Evolutionary conservation across 2,113 vertebrate genomes (phyloP), one percentile per base, ranked within the genome.

Genomic region (Phaethornis superciliosus): DNA sequence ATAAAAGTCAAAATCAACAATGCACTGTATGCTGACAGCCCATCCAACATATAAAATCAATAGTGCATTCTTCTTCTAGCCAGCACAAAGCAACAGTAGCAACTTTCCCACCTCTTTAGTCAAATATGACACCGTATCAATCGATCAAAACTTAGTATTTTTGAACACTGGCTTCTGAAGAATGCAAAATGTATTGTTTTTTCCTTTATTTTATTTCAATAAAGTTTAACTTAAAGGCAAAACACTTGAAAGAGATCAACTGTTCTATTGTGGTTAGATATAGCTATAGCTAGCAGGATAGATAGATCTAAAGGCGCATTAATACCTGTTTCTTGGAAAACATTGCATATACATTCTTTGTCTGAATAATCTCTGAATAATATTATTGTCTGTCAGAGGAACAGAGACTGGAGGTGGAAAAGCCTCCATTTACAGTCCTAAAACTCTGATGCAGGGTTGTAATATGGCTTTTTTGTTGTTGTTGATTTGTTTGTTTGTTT

Each of bases 1-100:
- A 98, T 98, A 98, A 98, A 98, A 98, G 98, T 98, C 98, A 98
- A 98, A 98, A 98, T 98, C 98, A 98, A 98, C 98, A 98, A 98
- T 98, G 98, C 96, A 97, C 98, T 98, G 95, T 97, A 96, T 54
- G 86, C 97, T 98, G 98, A 98, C 98, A 98, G 98, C 97, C 96
- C 97, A 98, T 98, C 98, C 97, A 98, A 98, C 98, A 98, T 98
- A 97, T 94, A 98, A 98, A 98, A 98, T 98, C 98, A 98, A 98
- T 98, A 98, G 96, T 96, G 97, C 95, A 97, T 98, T 98, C 98
- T 97, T 97, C 97, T 98, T 97, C 96, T 94, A 97, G 96, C 97
- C 93, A 97, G 97, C 97, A 97, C 97, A 97, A 98, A 98, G 97
- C 90, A 94, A 97, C 96, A 97, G 96, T 97, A 97, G 97, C 95